Evolutionary conservation across 2,888 invertebrate genomes (phyloP).

Genomic region (Amphiduros pacificus): DNA sequence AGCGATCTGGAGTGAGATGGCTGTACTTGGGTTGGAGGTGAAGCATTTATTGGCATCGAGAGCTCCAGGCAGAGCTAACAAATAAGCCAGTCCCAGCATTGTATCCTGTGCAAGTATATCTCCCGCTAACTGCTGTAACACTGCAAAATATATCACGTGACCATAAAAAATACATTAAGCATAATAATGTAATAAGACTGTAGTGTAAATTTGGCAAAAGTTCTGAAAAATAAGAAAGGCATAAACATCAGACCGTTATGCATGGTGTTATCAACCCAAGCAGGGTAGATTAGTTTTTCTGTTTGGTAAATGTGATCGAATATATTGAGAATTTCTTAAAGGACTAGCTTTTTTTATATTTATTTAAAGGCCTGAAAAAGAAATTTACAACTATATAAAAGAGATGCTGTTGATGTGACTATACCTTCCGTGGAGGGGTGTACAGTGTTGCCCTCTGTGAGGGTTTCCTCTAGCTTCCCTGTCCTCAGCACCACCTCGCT

Average conservation of each 20-base stretch:
- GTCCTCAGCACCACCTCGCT: constrained; percentile 49
- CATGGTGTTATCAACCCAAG: no score
- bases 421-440: constrained; percentile 46
- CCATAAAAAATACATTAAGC: no score
- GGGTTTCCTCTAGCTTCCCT: constrained; percentile 51
- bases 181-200: no score
- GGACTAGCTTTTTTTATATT: no score
- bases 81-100: constrained; percentile 63
- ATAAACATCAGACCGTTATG: no score
- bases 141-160: constrained; percentile 46
- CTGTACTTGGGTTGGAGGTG: constrained; percentile 53
- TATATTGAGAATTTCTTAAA: no score
- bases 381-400: no score
- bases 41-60: constrained; percentile 55
- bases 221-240: no score
- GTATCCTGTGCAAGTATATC: constrained; percentile 63
- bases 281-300: no score
- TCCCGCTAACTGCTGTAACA: constrained; percentile 63
- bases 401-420: no score
- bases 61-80: constrained; percentile 61
- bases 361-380: not conserved
- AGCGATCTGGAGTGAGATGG: constrained; percentile 58
- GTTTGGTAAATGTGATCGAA: no score
- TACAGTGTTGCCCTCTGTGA: constrained; percentile 45
- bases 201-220: no score